A percentile compares a stretch with the other conserved stretches of the same genome.
Conservation (phyloP, 1,140 invertebrate species). For the Papilio dardanus region DNA sequence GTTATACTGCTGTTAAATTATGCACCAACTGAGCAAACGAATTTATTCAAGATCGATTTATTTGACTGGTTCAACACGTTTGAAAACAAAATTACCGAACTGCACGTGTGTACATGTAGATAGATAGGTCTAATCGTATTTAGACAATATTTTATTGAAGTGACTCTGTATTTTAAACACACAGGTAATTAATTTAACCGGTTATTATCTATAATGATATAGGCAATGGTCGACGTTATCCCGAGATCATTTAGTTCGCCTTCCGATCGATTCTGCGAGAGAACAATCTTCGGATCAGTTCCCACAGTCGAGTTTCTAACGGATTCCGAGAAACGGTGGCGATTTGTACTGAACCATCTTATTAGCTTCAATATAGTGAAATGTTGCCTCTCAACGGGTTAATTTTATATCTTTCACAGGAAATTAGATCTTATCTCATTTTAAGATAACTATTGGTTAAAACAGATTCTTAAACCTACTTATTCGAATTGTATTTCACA, state of each 20-base stretch:
- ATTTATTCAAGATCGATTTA: not conserved
- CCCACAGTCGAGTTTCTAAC: conserved; percentile 28
- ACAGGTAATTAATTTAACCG: not conserved
- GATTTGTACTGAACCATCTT: conserved; percentile 26
- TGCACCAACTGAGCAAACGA: not conserved
- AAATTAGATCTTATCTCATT: conserved; percentile 14
- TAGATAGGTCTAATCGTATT: not conserved
- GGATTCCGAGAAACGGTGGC: conserved; percentile 27
- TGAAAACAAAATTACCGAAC: not conserved
- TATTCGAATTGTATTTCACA: not conserved
- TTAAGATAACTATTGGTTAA: not conserved
- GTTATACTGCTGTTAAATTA: not conserved
- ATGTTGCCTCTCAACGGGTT: not conserved
- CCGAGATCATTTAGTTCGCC: conserved; percentile 14
- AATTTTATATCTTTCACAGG: conserved; percentile 3
- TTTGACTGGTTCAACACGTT: not conserved
- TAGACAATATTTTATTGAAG: conserved; percentile 1
- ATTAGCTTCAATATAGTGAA: conserved; percentile 20
- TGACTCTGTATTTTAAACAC: not conserved
- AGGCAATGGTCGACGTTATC: conserved; percentile 3
- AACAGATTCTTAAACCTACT: not conserved
- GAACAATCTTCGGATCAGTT: conserved; percentile 31
- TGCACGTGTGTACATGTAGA: not conserved
- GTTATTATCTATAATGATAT: conserved; percentile 20
- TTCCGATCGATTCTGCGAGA: conserved; percentile 30